phyloP scores from a whole-genome alignment of 2,888 invertebrate species.

The Plagodis pulveraria region DNA sequence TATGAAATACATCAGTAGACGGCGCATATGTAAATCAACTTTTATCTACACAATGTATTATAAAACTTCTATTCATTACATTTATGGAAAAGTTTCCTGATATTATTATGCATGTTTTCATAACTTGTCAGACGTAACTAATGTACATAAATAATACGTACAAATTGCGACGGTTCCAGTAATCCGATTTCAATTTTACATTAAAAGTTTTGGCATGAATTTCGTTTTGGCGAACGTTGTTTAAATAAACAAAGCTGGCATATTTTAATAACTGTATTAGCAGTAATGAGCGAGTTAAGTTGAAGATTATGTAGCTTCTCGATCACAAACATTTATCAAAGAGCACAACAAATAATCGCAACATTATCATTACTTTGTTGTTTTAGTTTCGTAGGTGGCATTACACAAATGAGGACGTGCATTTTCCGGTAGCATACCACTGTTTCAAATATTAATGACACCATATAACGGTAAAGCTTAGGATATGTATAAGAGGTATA shows the following conservation, averaged over 20 bases:
- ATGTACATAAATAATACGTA: conserved; percentile 1
- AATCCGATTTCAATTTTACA: conserved; percentile 2
- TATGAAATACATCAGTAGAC: neutral
- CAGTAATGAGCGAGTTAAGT: neutral
- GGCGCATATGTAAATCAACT: neutral
- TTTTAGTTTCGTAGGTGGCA: too few species aligned
- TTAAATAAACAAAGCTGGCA: neutral
- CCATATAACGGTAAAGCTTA: too few species aligned
- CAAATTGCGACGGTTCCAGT: neutral
- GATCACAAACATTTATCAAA: too few species aligned
- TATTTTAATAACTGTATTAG: neutral
- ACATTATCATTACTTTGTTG: too few species aligned
- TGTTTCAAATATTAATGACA: too few species aligned
- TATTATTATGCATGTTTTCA: conserved; percentile 4
- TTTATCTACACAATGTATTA: neutral
- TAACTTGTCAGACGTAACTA: conserved; percentile 11
- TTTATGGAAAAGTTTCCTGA: conserved; percentile 7
- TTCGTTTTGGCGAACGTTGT: neutral
- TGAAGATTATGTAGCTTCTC: too few species aligned
- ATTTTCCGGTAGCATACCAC: too few species aligned
- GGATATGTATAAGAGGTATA: too few species aligned
- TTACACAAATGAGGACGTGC: too few species aligned
- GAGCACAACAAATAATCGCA: too few species aligned
- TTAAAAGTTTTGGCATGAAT: conserved; percentile 2
- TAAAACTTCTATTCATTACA: conserved; percentile 6